A percentile compares a stretch with the other conserved stretches of the same genome.
These are phyloP conservation scores for Copidosoma floridanum DNA, from an alignment of 1,140 invertebrate species.

Conservation along the genomic window DNA sequence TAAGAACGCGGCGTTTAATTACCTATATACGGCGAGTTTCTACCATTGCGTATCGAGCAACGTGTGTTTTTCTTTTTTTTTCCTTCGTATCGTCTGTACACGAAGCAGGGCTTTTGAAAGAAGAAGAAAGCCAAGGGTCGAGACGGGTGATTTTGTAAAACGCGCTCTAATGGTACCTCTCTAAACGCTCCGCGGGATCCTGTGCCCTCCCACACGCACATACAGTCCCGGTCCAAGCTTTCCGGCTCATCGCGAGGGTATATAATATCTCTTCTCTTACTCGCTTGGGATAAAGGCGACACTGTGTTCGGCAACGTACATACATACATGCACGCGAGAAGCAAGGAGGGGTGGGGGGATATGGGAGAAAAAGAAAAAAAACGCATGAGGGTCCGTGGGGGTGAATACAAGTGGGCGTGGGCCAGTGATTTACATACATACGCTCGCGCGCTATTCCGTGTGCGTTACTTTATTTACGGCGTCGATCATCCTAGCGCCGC, in stretches of 20 bases:
- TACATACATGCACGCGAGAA: neutral
- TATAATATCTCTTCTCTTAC: too few relatives aligned
- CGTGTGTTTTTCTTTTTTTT: too few relatives aligned
- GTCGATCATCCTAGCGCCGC: conserved; percentile 47
- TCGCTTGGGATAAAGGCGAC: conserved; percentile 11
- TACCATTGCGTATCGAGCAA: too few relatives aligned
- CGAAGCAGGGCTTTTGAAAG: too few relatives aligned
- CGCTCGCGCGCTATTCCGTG: too few relatives aligned
- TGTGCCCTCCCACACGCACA: neutral
- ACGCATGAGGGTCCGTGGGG: conserved; percentile 5
- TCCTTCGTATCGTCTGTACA: too few relatives aligned
- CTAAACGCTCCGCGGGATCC: neutral
- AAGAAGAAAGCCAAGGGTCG: too few relatives aligned
- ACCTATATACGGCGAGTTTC: too few relatives aligned
- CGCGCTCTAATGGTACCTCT: neutral
- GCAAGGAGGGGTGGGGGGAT: conserved; percentile 1
- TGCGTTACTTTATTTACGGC: conserved; percentile 50
- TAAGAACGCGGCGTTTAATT: too few relatives aligned
- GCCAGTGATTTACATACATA: conserved; percentile 56
- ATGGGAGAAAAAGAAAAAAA: too few relatives aligned
- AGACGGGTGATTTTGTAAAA: conserved; percentile 10
- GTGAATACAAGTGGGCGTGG: conserved; percentile 41
- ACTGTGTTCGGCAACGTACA: conserved; percentile 19
- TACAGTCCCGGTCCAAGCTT: neutral
- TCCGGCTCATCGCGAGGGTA: too few relatives aligned